phyloP scores from a whole-genome alignment of 2,888 invertebrate genomes.

The Branchinecta sandiegonensis region DNA sequence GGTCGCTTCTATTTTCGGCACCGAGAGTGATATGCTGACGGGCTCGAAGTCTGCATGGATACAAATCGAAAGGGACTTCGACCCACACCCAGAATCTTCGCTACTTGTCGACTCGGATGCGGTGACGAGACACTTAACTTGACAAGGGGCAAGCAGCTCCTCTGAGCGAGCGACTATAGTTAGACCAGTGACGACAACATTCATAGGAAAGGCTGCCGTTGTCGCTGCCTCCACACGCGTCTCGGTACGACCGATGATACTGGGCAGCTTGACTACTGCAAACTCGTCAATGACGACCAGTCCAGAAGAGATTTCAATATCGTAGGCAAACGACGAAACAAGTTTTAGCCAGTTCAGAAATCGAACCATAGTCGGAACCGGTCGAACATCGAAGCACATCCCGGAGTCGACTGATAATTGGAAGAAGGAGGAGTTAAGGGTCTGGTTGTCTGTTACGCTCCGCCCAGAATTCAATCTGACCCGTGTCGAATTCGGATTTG shows the following conservation, averaged over 20 bases:
- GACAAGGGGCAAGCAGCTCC: no score
- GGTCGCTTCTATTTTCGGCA: background rate
- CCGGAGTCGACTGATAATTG: background rate
- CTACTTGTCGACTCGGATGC: no score
- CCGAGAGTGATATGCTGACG: background rate
- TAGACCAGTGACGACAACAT: no score
- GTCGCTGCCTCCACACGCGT: no score
- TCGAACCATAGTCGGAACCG: background rate
- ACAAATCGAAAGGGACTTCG: background rate
- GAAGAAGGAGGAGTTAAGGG: background rate
- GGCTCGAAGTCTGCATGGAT: slow-evolving; percentile 4
- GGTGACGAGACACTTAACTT: no score
- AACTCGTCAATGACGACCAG: no score
- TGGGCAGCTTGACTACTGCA: no score
- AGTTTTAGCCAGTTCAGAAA: background rate
- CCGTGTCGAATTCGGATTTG: background rate
- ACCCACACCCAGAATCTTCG: no score
- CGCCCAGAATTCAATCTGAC: background rate
- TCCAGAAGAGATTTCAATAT: background rate
- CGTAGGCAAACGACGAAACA: background rate
- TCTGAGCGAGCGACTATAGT: no score
- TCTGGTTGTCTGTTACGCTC: background rate
- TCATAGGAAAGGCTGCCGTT: no score
- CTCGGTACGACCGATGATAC: no score
- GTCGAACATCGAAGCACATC: background rate